Conservation (phyloP, 2,888 invertebrate genomes). For the Orthosia gothica region DNA sequence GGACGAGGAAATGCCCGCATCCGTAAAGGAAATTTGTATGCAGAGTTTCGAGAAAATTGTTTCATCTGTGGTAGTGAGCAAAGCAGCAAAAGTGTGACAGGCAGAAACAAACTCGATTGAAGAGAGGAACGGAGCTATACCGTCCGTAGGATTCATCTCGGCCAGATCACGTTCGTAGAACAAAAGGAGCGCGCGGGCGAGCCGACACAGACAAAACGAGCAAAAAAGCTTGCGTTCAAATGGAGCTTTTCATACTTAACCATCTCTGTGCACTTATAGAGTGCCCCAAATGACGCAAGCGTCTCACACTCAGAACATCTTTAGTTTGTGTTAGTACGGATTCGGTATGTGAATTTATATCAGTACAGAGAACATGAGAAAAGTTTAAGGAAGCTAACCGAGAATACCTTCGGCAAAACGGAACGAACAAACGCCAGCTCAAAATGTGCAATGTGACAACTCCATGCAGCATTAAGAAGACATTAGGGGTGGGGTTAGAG, state of each 20-base stretch:
- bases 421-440: constrained; percentile 79
- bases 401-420: constrained; percentile 71
- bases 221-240: constrained; percentile 86
- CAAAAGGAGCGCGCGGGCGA: constrained; percentile 86
- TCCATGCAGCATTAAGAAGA: constrained; percentile 90
- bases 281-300: constrained; percentile 73
- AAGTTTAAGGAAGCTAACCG: constrained; percentile 68
- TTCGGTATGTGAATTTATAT: constrained; percentile 20
- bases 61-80: constrained; percentile 80
- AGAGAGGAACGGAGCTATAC: constrained; percentile 85
- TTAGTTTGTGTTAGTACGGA: constrained; percentile 19
- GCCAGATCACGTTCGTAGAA: constrained; percentile 89
- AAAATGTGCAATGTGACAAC: constrained; percentile 89
- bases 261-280: constrained; percentile 82
- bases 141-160: constrained; percentile 87
- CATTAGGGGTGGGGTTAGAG: constrained; percentile 85
- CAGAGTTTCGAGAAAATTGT: constrained; percentile 76
- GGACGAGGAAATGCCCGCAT: constrained; percentile 75
- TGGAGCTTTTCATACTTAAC: constrained; percentile 88
- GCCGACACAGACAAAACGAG: constrained; percentile 81
- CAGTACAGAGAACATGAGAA: constrained; percentile 55
- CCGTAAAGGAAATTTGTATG: constrained; percentile 67
- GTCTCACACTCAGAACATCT: constrained; percentile 65
- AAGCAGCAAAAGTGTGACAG: constrained; percentile 82
- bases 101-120: constrained; percentile 85